Evolutionary conservation across 1,140 invertebrate species (phyloP), one percentile per base, ranked within the genome.

Genomic region (Onthophagus taurus): DNA sequence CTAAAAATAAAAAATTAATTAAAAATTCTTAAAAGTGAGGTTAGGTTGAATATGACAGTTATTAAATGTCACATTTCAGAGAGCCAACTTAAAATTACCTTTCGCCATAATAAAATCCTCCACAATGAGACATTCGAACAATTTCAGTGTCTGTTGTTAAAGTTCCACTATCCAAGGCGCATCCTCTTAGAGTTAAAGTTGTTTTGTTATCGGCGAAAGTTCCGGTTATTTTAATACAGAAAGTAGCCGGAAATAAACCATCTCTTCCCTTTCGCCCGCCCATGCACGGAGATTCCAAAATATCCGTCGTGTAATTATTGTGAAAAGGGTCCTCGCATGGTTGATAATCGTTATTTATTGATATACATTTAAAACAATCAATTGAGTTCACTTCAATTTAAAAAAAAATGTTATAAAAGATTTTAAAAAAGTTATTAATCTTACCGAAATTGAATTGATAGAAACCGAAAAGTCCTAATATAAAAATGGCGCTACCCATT

Each of bases 321-420:
- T 97, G 93, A 69, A 97, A 98, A 0, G 91, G 89, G 69, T 97
- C 94, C 61, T 97, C 93, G 64, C 93, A 97, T 2, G 82, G 77
- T 46, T 76, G 77, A 61, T 93, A 92, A 54, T 78, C 71, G 7
- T 86, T 83, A 63, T 91, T 89, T 61, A 91, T 77, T 2, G 93
- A 97, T 11, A 91, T 85, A 61, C 94, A 97, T 62, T 93, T 93
- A 71, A 95, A 97, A 64, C 93, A 97, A 63, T 96, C 93, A 58
- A 97, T 91, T 26, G 23, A n/a, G n/a, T 26, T 26, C 23, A 26
- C 23, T 26, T 6, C 23, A n/a, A n/a, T n/a, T n/a, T n/a, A n/a
- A n/a, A n/a, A n/a, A n/a, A n/a, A n/a, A n/a, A n/a, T n/a, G n/a
- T n/a, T n/a, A n/a, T n/a, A n/a, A n/a, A n/a, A n/a, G n/a, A n/a